Evolutionary conservation across 2,797 vertebrate species (phyloP).

Genomic region (Myoxocephalus aenaeus): DNA sequence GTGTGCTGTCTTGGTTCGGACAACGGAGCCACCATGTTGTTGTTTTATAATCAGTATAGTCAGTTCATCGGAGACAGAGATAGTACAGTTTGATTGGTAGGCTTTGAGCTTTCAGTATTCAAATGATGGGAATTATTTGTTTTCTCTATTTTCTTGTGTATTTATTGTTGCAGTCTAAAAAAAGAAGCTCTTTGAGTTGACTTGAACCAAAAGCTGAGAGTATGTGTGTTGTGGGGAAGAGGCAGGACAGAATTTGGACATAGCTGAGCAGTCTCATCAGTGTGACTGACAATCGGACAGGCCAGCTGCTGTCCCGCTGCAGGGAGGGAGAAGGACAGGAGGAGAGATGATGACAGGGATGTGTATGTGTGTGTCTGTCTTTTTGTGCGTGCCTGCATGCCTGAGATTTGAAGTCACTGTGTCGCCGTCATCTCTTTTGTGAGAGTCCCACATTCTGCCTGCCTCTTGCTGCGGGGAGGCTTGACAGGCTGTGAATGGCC

Average conservation of each 20-base stretch:
- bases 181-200: conserved; percentile 6
- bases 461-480: conserved; percentile 63
- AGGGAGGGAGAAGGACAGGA: conserved; percentile 46
- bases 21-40: no score
- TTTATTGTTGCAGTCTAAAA: background rate
- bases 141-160: background rate
- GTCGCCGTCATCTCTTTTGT: conserved; percentile 75
- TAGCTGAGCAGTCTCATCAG: conserved; percentile 72
- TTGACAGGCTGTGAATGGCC: conserved; percentile 83
- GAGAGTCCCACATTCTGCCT: conserved; percentile 64
- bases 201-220: background rate
- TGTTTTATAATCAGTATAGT: background rate
- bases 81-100: background rate
- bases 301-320: conserved; percentile 72
- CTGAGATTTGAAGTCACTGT: conserved; percentile 75
- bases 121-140: background rate
- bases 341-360: conserved; percentile 51
- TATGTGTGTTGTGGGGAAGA: background rate
- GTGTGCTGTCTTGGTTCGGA: no score
- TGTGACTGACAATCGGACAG: conserved; percentile 69
- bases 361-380: conserved; percentile 44
- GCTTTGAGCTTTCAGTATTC: background rate
- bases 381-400: conserved; percentile 67
- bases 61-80: background rate
- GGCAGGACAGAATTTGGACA: conserved; percentile 65